phyloP scores from a whole-genome alignment of 2,113 vertebrate species.

The Diglossa brunneiventris region DNA sequence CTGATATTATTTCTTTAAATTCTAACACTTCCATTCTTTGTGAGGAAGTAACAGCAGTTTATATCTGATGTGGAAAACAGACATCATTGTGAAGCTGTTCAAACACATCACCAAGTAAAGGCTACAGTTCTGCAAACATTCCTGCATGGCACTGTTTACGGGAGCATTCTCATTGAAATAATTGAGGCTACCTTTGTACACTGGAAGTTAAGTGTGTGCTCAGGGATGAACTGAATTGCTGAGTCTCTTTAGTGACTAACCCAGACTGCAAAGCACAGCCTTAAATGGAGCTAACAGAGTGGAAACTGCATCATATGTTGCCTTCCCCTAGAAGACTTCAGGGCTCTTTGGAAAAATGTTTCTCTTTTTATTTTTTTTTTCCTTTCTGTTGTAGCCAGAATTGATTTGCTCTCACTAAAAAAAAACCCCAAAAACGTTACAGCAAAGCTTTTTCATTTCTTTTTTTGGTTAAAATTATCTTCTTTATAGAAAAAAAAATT shows the following conservation, averaged over 20 bases:
- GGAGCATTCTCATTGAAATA: not conserved
- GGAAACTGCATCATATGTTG: not conserved
- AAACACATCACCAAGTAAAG: not conserved
- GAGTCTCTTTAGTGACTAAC: not conserved
- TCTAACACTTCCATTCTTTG: not conserved
- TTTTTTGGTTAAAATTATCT: not conserved
- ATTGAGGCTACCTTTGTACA: not conserved
- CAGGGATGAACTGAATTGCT: not conserved
- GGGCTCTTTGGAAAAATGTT: not conserved
- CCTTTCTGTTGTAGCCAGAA: not conserved
- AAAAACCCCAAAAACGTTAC: not conserved
- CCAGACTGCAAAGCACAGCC: not conserved
- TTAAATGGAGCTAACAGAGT: not conserved
- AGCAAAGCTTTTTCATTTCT: not conserved
- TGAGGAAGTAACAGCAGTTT: not conserved
- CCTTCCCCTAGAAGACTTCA: not conserved
- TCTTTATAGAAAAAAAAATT: not conserved
- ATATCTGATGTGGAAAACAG: not conserved
- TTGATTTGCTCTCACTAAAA: not conserved
- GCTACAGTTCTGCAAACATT: not conserved
- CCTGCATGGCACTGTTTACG: not conserved
- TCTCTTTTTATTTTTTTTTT: not conserved
- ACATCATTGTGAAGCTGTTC: not conserved
- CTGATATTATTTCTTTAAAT: not conserved
- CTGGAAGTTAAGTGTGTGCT: not conserved